Percentiles rank a stretch among this genome's conserved stretches.
Conservation (phyloP, 2,797 vertebrate genomes). For the Pempheris klunzingeri region DNA sequence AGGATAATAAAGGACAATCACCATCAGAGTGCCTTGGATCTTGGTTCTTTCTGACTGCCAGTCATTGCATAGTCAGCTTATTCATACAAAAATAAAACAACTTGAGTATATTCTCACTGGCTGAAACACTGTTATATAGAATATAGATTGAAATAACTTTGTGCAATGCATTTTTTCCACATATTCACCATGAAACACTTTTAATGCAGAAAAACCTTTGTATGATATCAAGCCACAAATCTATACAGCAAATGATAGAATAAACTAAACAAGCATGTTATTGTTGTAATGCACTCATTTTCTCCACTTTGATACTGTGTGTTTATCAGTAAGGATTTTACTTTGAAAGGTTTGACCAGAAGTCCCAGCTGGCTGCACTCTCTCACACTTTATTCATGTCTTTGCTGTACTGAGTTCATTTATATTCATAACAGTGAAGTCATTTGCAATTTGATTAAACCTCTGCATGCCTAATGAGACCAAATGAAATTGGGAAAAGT, state of each 20-base stretch:
- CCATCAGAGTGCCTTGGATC: too few relatives aligned
- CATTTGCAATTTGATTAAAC: not conserved
- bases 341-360: constrained; percentile 44
- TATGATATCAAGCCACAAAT: not conserved
- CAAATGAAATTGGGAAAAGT: not conserved
- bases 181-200: too few relatives aligned
- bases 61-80: not conserved
- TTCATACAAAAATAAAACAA: not conserved
- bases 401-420: not conserved
- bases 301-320: not conserved
- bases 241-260: not conserved
- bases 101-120: not conserved
- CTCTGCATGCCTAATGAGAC: not conserved
- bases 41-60: too few relatives aligned
- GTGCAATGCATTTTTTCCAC: not conserved
- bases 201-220: not conserved
- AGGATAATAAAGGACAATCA: too few relatives aligned
- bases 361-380: not conserved
- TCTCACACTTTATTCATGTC: not conserved
- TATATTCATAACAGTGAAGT: constrained; percentile 7
- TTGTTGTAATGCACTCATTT: not conserved
- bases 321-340: constrained; percentile 40
- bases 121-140: not conserved
- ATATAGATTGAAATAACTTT: not conserved
- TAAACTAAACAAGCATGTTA: not conserved